A percentile compares a stretch with the other conserved stretches of the same genome.
Evolutionary conservation across 2,888 invertebrate species (phyloP).

Genomic region (Leptinotarsa juncta): DNA sequence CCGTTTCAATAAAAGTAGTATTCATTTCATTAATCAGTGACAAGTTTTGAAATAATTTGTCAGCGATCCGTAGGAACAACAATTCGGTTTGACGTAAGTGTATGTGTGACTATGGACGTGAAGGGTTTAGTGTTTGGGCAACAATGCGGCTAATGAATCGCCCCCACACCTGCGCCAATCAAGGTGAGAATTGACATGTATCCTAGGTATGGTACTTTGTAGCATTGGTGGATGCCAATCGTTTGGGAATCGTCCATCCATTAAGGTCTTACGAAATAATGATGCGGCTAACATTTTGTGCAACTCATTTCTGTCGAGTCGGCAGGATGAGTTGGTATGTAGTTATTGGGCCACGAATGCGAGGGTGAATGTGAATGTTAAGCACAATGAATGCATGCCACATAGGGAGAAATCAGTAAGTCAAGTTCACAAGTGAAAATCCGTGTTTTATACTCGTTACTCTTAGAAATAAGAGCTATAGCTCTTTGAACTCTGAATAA

Average conservation of each 20-base stretch:
- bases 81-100: neutral
- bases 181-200: slow-evolving; percentile 12
- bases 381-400: too few species aligned
- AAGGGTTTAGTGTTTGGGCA: slow-evolving; percentile 5
- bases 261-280: slow-evolving; percentile 8
- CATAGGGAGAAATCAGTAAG: too few species aligned
- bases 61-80: slow-evolving; percentile 3
- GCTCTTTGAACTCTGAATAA: too few species aligned
- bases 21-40: slow-evolving; percentile 12
- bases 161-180: slow-evolving; percentile 15
- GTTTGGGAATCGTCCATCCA: neutral
- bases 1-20: slow-evolving; percentile 12
- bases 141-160: slow-evolving; percentile 16
- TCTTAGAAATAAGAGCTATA: too few species aligned
- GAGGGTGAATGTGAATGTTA: too few species aligned
- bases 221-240: neutral
- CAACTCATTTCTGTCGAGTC: slow-evolving; percentile 3
- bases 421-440: too few species aligned
- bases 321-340: neutral
- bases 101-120: slow-evolving; percentile 1
- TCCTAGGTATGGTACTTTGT: neutral
- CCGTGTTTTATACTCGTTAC: too few species aligned
- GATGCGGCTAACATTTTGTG: slow-evolving; percentile 1
- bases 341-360: neutral
- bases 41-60: slow-evolving; percentile 16